A percentile compares a stretch with the other conserved stretches of the same genome.
Evolutionary conservation across 2,797 vertebrate species (phyloP).

Genomic region (Falco columbarius): DNA sequence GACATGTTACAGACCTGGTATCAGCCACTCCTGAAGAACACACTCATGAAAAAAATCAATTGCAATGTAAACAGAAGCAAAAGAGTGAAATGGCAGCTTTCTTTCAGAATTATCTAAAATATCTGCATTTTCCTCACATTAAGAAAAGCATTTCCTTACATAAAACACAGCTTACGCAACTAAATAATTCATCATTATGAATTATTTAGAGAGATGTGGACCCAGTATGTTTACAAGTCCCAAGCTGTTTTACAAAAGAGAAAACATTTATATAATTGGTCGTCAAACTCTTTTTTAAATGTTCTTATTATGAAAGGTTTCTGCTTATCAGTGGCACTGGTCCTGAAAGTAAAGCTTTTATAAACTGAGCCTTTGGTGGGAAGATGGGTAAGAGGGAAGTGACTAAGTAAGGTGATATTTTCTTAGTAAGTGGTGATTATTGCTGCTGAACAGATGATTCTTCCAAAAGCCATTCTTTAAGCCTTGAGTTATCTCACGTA

Average conservation of each 20-base stretch:
- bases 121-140: not conserved
- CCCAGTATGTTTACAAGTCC: slow-evolving; percentile 41
- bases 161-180: slow-evolving; percentile 9
- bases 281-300: slow-evolving; percentile 15
- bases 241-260: slow-evolving; percentile 52
- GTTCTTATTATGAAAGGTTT: not conserved
- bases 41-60: not conserved
- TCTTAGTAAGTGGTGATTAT: slow-evolving; percentile 11
- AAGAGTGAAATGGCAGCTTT: not conserved
- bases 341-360: slow-evolving; percentile 9
- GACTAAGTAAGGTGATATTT: slow-evolving; percentile 4
- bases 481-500: not conserved
- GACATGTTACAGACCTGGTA: not conserved
- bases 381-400: not conserved
- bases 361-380: not conserved
- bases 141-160: not conserved
- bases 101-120: not conserved
- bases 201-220: slow-evolving; percentile 54
- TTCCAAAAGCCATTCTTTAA: not conserved
- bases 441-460: not conserved
- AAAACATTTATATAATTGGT: slow-evolving; percentile 16
- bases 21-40: not conserved
- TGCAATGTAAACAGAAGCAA: not conserved
- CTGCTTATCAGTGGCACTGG: not conserved
- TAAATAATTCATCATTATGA: slow-evolving; percentile 62